Evolutionary conservation across 1,140 invertebrate species (phyloP), one percentile per base, ranked within the genome.

Genomic region (Conus ventricosus): DNA sequence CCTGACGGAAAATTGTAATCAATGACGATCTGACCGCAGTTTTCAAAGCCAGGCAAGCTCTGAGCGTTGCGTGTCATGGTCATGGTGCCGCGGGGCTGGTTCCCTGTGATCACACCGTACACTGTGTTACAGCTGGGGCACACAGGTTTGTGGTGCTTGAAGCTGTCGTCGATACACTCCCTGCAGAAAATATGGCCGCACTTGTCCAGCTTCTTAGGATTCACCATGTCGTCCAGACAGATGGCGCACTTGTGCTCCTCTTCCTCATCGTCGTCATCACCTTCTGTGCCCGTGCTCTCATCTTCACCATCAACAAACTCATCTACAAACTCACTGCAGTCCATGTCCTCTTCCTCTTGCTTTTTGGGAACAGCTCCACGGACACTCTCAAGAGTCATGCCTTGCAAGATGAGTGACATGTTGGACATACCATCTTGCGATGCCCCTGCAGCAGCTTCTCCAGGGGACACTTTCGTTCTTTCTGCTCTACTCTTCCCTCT

Each of bases 31-130:
- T 81, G 88, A 11, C 90, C 91, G 67, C 55, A 88, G 83, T 85
- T 80, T 11, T 83, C 53, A 78, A 89, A 88, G n/a, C 92, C 92
- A 17, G 90, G 89, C 10, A 92, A 63, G 1, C 85, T 13, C 15
- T 85, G 76, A 1, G 20, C 2, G 0, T 60, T 88, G 17, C 54
- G 39, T 4, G 85, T 6, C 15, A 90, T 71, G 25, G 80, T 87
- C 92, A 93, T 93, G 5, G 78, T 85, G 3, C 92, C 92, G 2
- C 39, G 39, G 11, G 92, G 92, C 88, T 91, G 90, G 55, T 92
- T 93, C 7, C 92, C 92, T 7, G 27, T 83, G 15, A 90, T 83
- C 23, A 89, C 83, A 1, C 91, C 91, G 84, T 92, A 92, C 81
- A 90, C 57, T 13, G 27, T 89, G 51, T 91, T 91, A 85, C 92